Base-by-base conservation (phyloP, 2,113 vertebrate genomes). In the Chitala chitala region DNA sequence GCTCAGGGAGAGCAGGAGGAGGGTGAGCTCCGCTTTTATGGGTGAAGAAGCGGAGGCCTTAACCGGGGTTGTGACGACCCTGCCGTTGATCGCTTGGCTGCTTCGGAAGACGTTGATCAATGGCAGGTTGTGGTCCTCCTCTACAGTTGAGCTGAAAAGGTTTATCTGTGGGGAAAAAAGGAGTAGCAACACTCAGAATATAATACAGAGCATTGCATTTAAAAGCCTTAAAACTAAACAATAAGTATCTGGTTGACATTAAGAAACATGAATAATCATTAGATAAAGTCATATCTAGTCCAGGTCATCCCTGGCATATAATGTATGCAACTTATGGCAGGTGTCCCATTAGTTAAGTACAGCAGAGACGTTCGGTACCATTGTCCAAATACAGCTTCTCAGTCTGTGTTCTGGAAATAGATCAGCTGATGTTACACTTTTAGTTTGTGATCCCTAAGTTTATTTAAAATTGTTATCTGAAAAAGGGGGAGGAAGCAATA, bases 31-130 rank as follows among this genome's bases (percentile, higher is more conserved):
- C 4, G 36, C 22, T 12, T 2, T 71, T 33, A 72, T 24, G 15
- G 38, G 1, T 1, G 58, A 55, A 33, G 63, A 36, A 13, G 26
- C 9, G 10, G 5, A 0, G 0, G 5, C 0, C 44, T 83, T n/a
- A n/a, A n/a, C n/a, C n/a, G n/a, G 79, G 0, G 85, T 81, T 1
- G 48, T 76, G 26, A 91, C 84, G 0, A 2, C 0, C 59, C 66
- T 81, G 0, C 3, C 10, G 0, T 78, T 22, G n/a, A 69, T 1
- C 0, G 26, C 4, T 76, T 87, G 88, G 59, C 76, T 0, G 0
- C 0, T 1, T 40, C 89, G 81, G 79, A 1, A 90, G 50, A 68
- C 75, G 5, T 87, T 72, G 20, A 17, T 2, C 55, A 85, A 81
- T 0, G 79, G 17, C 0, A 17, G 1, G 0, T 80, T 75, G 0